Conservation (phyloP, 2,113 vertebrate genomes). For the Chrysemys picta region DNA sequence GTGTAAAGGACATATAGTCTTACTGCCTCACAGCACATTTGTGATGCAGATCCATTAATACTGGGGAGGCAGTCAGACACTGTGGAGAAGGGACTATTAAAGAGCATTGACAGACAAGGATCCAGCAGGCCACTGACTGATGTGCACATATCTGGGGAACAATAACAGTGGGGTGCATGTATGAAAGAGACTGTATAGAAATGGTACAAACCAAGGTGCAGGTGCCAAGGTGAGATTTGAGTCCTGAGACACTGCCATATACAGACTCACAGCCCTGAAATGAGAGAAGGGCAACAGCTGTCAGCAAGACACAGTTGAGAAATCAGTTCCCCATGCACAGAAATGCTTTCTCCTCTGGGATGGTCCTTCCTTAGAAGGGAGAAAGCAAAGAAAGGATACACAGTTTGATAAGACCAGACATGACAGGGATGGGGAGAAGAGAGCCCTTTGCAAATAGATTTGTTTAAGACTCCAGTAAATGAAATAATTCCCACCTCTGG, state of each 20-base stretch:
- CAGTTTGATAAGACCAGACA: neutral
- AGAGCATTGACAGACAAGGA: neutral
- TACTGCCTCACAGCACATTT: neutral
- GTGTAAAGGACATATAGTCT: neutral
- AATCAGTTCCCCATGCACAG: neutral
- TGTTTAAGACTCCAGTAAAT: neutral
- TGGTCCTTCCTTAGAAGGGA: neutral
- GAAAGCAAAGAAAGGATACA: neutral
- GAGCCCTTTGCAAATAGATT: neutral
- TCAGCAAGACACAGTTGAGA: neutral
- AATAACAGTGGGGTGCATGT: neutral
- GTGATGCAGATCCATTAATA: neutral
- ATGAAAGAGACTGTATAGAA: slow-evolving; percentile 9
- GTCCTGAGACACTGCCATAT: slow-evolving; percentile 94
- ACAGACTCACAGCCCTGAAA: slow-evolving; percentile 90
- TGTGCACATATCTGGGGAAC: neutral
- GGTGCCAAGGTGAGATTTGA: slow-evolving; percentile 93
- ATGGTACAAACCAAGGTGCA: slow-evolving; percentile 87
- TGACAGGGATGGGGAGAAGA: neutral
- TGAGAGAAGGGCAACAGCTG: neutral
- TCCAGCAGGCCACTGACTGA: neutral
- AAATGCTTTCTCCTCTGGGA: neutral
- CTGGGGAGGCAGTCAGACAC: neutral
- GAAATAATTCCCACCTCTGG: neutral
- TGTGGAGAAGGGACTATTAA: neutral